A percentile compares a stretch with the other conserved stretches of the same genome.
Conservation (phyloP, 1,140 invertebrate species). For the Bradysia coprophila region DNA sequence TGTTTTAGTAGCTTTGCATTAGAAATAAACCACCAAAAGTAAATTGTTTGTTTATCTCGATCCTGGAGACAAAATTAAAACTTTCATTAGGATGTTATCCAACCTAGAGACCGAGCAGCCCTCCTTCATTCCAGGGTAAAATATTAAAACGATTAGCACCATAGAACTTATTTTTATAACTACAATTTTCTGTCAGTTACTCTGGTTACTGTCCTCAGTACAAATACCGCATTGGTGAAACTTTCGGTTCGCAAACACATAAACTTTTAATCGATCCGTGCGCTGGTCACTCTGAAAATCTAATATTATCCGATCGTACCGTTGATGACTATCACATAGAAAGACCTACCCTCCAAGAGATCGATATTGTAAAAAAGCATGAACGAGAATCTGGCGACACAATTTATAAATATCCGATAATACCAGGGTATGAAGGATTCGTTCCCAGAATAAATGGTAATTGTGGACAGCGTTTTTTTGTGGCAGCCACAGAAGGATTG, state of each 20-base stretch:
- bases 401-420: constrained; percentile 44
- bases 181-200: too few species aligned
- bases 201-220: constrained; percentile 53
- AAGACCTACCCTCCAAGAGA: constrained; percentile 34
- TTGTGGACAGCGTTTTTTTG: constrained; percentile 42
- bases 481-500: constrained; percentile 42
- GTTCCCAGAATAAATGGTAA: constrained; percentile 36
- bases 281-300: constrained; percentile 41
- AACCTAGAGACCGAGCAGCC: too few species aligned
- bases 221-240: constrained; percentile 46
- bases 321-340: constrained; percentile 36
- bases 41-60: too few species aligned
- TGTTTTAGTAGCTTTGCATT: too few species aligned
- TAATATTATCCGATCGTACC: constrained; percentile 41
- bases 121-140: too few species aligned
- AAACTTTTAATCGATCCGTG: constrained; percentile 49
- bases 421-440: constrained; percentile 50
- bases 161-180: too few species aligned
- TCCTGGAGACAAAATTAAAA: too few species aligned
- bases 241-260: constrained; percentile 47
- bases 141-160: too few species aligned
- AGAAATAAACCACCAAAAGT: too few species aligned
- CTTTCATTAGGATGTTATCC: too few species aligned
- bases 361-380: constrained; percentile 39
- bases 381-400: constrained; percentile 37